Evolutionary conservation across 2,797 vertebrate genomes (phyloP).

Genomic region (Forpus xanthops): DNA sequence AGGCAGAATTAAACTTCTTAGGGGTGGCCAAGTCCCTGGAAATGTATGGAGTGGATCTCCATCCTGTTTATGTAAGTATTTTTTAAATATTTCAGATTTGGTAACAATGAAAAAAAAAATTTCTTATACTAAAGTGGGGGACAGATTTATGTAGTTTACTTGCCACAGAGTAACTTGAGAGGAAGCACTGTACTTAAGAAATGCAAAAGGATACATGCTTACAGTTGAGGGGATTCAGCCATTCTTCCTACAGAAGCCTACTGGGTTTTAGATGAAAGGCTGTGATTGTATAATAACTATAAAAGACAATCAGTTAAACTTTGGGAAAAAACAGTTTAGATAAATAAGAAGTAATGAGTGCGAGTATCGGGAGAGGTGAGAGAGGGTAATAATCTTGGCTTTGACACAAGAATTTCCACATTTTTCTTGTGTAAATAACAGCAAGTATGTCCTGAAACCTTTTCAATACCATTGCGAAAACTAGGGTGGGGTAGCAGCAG

Average conservation of each 20-base stretch:
- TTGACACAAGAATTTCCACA: neutral
- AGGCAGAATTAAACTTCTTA: constrained; percentile 87
- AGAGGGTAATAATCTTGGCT: neutral
- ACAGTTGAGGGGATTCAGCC: neutral
- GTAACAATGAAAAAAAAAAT: neutral
- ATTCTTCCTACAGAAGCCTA: neutral
- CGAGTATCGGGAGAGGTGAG: neutral
- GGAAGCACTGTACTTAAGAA: neutral
- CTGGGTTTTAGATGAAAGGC: constrained; percentile 42
- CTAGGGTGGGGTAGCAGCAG: neutral
- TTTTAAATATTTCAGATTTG: constrained; percentile 31
- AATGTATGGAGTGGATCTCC: constrained; percentile 92
- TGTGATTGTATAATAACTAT: constrained; percentile 28
- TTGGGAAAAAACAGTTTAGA: neutral
- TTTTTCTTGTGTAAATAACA: neutral
- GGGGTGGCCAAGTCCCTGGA: constrained; percentile 86
- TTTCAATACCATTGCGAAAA: neutral
- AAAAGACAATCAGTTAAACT: constrained; percentile 13
- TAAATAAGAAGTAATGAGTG: constrained; percentile 21
- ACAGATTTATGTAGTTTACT: neutral
- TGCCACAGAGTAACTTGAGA: neutral
- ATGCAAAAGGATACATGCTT: neutral
- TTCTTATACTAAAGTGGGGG: neutral
- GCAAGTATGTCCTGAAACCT: neutral
- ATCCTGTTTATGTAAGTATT: constrained; percentile 87